Conservation (phyloP, 2,113 vertebrate species). For the Colaptes auratus region DNA sequence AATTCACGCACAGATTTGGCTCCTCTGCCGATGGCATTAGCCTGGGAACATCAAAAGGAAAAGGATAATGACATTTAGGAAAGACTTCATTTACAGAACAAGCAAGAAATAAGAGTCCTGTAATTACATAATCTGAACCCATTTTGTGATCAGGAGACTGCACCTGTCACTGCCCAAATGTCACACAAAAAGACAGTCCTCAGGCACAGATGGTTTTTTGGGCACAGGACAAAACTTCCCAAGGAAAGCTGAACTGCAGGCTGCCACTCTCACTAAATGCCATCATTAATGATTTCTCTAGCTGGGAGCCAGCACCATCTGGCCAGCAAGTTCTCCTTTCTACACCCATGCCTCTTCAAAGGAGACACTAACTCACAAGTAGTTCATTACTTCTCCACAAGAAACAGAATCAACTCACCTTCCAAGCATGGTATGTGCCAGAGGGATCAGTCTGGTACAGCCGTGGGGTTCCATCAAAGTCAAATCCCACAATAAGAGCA, state of each 20-base stretch:
- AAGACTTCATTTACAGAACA: background rate
- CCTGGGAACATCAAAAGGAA: constrained; percentile 53
- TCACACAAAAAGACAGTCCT: background rate
- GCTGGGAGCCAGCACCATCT: background rate
- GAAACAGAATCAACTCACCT: constrained; percentile 71
- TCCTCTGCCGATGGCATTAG: constrained; percentile 87
- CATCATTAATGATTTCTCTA: background rate
- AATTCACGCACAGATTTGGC: constrained; percentile 89
- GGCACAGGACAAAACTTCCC: background rate
- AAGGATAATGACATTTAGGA: background rate
- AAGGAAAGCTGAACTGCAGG: background rate
- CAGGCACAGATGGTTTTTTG: background rate
- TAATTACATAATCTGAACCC: background rate
- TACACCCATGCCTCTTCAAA: background rate
- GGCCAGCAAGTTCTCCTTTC: background rate
- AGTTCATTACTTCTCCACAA: background rate
- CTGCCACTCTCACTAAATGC: background rate
- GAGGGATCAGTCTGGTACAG: constrained; percentile 90
- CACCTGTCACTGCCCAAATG: background rate
- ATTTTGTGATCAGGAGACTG: background rate
- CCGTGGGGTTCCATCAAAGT: constrained; percentile 85
- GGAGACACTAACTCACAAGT: background rate
- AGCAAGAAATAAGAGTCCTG: background rate
- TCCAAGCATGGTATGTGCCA: constrained; percentile 91
- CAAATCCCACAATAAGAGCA: constrained; percentile 87